Conservation (phyloP, 1,140 invertebrate genomes). For the Grapholita molesta region DNA sequence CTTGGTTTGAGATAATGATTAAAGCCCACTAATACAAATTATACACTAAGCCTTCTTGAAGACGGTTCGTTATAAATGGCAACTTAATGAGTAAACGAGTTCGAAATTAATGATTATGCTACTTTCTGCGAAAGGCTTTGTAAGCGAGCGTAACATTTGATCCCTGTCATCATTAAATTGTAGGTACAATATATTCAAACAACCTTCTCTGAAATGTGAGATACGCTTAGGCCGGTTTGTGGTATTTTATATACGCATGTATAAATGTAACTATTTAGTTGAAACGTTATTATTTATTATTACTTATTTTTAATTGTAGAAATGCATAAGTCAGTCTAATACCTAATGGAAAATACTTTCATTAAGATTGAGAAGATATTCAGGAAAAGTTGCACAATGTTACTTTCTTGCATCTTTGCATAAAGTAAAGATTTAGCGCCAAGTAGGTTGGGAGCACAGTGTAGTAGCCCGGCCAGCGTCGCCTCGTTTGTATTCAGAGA, state of each 20-base stretch:
- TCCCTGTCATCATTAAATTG: neutral
- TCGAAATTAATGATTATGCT: slow-evolving; percentile 4
- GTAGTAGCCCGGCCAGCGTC: slow-evolving; percentile 32
- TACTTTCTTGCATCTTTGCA: slow-evolving; percentile 43
- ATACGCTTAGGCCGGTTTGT: neutral
- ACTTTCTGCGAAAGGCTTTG: neutral
- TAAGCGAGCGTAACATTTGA: neutral
- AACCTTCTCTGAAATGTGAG: neutral
- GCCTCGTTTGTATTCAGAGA: slow-evolving; percentile 46
- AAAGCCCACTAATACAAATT: neutral
- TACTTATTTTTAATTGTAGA: too few species aligned
- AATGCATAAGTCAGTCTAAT: too few species aligned
- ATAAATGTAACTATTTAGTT: too few species aligned
- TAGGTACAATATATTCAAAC: neutral
- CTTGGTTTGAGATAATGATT: neutral
- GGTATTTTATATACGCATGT: too few species aligned
- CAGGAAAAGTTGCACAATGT: slow-evolving; percentile 25
- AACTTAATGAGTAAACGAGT: neutral
- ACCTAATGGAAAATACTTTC: slow-evolving; percentile 14
- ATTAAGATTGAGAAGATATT: slow-evolving; percentile 27
- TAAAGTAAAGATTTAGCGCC: slow-evolving; percentile 46
- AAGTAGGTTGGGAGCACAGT: slow-evolving; percentile 56
- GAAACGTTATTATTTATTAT: too few species aligned
- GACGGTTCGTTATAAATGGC: slow-evolving; percentile 1
- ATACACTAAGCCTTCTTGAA: neutral